Evolutionary conservation across 2,888 invertebrate genomes (phyloP).

Genomic region (Drosophila birchii): DNA sequence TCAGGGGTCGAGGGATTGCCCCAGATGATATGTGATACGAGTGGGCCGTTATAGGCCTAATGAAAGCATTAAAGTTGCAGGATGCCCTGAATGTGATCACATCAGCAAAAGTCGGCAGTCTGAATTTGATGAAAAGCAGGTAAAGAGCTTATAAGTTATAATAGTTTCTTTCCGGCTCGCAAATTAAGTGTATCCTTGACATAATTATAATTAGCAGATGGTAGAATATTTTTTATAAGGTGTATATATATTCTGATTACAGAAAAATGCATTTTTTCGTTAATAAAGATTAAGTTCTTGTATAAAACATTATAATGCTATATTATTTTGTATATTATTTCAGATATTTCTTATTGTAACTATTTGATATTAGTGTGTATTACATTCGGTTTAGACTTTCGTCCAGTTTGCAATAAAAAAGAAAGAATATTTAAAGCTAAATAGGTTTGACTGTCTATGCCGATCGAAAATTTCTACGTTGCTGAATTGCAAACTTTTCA

Average conservation of each 20-base stretch:
- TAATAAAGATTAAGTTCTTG: no score
- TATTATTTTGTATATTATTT: background rate
- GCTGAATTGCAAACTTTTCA: background rate
- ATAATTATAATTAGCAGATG: background rate
- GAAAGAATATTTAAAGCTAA: no score
- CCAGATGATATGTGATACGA: conserved; percentile 48
- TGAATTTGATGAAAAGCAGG: background rate
- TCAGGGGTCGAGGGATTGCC: background rate
- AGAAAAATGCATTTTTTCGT: no score
- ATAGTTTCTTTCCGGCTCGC: background rate
- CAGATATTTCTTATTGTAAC: no score
- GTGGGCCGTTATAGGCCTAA: conserved; percentile 70
- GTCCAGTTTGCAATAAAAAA: no score
- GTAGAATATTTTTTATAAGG: background rate
- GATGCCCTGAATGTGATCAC: conserved; percentile 47
- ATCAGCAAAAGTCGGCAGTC: background rate
- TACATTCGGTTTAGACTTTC: no score
- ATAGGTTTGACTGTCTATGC: background rate
- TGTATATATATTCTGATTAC: background rate
- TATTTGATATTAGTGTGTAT: no score
- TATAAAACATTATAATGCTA: background rate
- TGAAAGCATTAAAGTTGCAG: conserved; percentile 79
- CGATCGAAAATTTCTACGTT: background rate
- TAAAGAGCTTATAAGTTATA: background rate
- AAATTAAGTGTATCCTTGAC: background rate